Evolutionary conservation across 1,140 invertebrate species (phyloP).

Genomic region (Solenopsis fugax): DNA sequence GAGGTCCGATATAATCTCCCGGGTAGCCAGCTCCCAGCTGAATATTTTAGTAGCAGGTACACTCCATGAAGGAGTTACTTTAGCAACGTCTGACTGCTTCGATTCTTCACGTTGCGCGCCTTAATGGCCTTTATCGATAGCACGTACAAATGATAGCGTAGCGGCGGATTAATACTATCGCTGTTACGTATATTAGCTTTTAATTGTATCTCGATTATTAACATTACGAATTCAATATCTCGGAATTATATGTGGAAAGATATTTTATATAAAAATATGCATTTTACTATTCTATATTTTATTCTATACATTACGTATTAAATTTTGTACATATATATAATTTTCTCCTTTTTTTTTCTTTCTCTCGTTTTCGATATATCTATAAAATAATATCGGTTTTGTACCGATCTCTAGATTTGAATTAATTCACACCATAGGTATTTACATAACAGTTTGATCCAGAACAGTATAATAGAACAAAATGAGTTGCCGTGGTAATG

Average conservation of each 20-base stretch:
- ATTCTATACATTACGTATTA: background rate
- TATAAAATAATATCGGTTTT: background rate
- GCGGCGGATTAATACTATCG: background rate
- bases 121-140: constrained; percentile 32
- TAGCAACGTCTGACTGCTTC: constrained; percentile 2
- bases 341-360: background rate
- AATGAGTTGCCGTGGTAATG: background rate
- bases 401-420: background rate
- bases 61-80: constrained; percentile 8
- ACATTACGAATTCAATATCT: background rate
- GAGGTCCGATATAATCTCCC: constrained; percentile 52
- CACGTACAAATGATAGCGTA: constrained; percentile 2
- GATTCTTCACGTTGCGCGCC: constrained; percentile 28
- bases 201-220: background rate
- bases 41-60: constrained; percentile 43
- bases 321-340: background rate
- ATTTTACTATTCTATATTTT: background rate
- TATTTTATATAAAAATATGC: background rate
- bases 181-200: background rate
- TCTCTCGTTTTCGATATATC: background rate
- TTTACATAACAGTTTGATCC: background rate
- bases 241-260: background rate
- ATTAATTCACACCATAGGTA: background rate
- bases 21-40: constrained; percentile 38
- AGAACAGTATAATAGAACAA: background rate